These are phyloP conservation scores for Tragelaphus imberbis DNA, from an alignment of 2,113 vertebrate genomes.

Conservation along the genomic window DNA sequence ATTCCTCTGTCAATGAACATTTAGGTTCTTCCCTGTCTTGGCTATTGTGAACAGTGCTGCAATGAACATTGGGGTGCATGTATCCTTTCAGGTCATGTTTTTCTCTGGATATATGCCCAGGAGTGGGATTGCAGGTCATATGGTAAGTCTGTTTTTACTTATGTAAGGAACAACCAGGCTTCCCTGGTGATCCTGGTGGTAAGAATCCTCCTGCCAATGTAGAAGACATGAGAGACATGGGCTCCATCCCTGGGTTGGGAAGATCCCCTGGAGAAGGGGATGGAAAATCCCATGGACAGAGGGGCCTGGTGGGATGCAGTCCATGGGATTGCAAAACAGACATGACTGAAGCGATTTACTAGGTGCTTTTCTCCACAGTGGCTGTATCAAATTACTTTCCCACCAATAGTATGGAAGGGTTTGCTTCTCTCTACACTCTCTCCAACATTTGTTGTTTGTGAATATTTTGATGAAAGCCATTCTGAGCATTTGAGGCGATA, in stretches of 20 bases:
- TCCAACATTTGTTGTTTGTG: neutral
- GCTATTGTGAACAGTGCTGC: neutral
- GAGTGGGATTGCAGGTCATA: neutral
- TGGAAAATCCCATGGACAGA: neutral
- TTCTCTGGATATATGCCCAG: neutral
- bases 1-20: neutral
- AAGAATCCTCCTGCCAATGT: neutral
- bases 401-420: neutral
- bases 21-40: neutral
- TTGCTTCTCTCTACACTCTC: neutral
- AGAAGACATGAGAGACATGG: neutral
- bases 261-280: neutral
- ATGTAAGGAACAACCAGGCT: neutral
- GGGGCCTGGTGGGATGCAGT: neutral
- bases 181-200: neutral
- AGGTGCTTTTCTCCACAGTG: neutral
- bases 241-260: neutral
- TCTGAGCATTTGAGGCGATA: neutral
- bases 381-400: neutral
- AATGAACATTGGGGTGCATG: neutral
- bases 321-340: neutral
- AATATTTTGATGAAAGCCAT: neutral
- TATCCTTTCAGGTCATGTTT: neutral
- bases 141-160: neutral
- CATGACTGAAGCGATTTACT: neutral